Conservation (phyloP, 2,888 invertebrate species). For the Dastarcus helophoroides region DNA sequence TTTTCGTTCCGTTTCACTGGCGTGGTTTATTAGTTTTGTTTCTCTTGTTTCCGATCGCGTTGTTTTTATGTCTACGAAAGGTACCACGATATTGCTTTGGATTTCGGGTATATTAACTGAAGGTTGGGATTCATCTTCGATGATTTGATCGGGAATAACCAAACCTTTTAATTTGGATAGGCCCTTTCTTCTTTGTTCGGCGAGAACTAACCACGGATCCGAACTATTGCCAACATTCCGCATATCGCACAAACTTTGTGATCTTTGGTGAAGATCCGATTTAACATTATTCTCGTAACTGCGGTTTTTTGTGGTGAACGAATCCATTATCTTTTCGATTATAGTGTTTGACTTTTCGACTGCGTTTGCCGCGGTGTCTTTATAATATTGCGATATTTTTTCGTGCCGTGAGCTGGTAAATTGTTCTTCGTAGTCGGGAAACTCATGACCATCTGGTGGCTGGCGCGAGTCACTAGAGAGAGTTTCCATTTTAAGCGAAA, state of each 20-base stretch:
- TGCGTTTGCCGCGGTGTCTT: slow-evolving; percentile 8
- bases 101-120: slow-evolving; percentile 75
- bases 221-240: slow-evolving; percentile 24
- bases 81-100: slow-evolving; percentile 50
- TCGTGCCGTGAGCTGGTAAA: slow-evolving; percentile 12
- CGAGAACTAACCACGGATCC: slow-evolving; percentile 55
- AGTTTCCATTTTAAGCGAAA: slow-evolving; percentile 33
- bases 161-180: slow-evolving; percentile 79
- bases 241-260: slow-evolving; percentile 41
- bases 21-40: slow-evolving; percentile 14
- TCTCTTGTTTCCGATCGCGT: slow-evolving; percentile 13
- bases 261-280: slow-evolving; percentile 33
- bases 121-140: slow-evolving; percentile 43
- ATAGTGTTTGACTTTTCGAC: slow-evolving; percentile 9
- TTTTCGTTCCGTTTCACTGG: slow-evolving; percentile 23
- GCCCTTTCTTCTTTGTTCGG: slow-evolving; percentile 71
- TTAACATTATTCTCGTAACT: not conserved
- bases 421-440: slow-evolving; percentile 58
- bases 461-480: slow-evolving; percentile 55
- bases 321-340: slow-evolving; percentile 17
- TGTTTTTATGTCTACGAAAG: slow-evolving; percentile 20
- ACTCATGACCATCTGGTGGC: slow-evolving; percentile 75
- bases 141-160: slow-evolving; percentile 68
- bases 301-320: slow-evolving; percentile 1
- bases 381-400: not conserved